Conservation (phyloP, 1,140 invertebrate species). For the Sipha flava region DNA sequence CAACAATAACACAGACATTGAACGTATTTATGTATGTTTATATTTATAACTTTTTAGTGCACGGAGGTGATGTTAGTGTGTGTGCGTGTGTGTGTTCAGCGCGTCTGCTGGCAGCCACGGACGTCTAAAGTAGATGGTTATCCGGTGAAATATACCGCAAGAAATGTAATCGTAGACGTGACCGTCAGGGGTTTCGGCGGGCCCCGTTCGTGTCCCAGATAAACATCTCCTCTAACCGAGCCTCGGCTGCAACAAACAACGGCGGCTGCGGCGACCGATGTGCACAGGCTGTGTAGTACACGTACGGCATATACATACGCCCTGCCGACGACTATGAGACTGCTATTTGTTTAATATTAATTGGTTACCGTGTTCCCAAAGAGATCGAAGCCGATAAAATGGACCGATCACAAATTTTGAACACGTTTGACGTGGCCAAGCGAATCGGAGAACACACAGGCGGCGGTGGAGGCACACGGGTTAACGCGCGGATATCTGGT, state of each 20-base stretch:
- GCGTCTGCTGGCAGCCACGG: slow-evolving; percentile 3
- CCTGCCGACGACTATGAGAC: not conserved
- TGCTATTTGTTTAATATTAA: slow-evolving; percentile 32
- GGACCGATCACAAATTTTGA: slow-evolving; percentile 30
- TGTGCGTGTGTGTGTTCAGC: no score
- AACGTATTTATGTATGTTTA: no score
- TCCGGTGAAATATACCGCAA: slow-evolving; percentile 30
- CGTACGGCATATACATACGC: not conserved
- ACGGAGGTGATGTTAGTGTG: no score
- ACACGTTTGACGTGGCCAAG: slow-evolving; percentile 30
- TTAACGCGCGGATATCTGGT: slow-evolving; percentile 15
- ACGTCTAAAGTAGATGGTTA: slow-evolving; percentile 2
- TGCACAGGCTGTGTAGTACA: not conserved
- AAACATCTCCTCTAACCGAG: not conserved
- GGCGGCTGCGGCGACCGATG: not conserved
- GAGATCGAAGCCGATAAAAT: slow-evolving; percentile 31
- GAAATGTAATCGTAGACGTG: slow-evolving; percentile 31
- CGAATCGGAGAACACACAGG: slow-evolving; percentile 13
- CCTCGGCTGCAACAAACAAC: not conserved
- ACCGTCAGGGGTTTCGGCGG: slow-evolving; percentile 28
- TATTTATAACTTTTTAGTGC: no score
- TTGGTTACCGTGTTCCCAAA: slow-evolving; percentile 26
- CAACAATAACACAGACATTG: no score
- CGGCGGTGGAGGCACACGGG: not conserved
- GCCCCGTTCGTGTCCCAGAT: slow-evolving; percentile 26